Evolutionary conservation across 2,888 invertebrate genomes (phyloP).

Genomic region (Junonia oenone): DNA sequence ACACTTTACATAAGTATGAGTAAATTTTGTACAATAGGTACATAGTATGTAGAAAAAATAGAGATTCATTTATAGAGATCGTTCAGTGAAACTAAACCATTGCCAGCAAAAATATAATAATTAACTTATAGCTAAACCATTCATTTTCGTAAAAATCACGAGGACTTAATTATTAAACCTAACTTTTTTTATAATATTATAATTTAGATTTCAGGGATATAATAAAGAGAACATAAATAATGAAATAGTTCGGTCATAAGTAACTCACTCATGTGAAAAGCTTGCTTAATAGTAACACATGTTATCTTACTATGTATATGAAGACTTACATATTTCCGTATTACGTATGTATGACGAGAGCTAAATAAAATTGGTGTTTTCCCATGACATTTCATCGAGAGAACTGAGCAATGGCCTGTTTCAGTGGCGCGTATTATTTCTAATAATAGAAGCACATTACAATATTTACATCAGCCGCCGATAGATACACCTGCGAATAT

Average conservation of each 20-base stretch:
- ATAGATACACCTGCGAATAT: conserved; percentile 49
- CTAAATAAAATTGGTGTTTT: not conserved
- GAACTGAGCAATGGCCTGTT: conserved; percentile 71
- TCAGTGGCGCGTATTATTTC: conserved; percentile 68
- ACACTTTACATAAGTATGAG: conserved; percentile 71
- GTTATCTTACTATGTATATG: not conserved
- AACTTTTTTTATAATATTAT: not conserved
- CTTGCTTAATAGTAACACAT: not conserved
- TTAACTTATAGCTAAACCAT: conserved; percentile 9
- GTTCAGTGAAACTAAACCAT: conserved; percentile 76
- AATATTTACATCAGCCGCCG: conserved; percentile 71
- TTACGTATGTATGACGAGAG: not conserved
- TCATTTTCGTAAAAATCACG: not conserved
- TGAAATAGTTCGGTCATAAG: not conserved
- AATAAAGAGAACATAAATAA: not conserved
- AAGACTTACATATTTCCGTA: not conserved
- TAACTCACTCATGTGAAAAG: not conserved
- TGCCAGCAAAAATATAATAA: conserved; percentile 40
- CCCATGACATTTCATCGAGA: conserved; percentile 9
- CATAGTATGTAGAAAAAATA: conserved; percentile 79
- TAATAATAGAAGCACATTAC: conserved; percentile 73
- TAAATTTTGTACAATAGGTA: conserved; percentile 71
- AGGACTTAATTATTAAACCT: not conserved
- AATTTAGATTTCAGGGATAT: not conserved
- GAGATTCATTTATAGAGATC: conserved; percentile 77